Evolutionary conservation across 2,797 vertebrate genomes (phyloP).

Genomic region (Triplophysa bombifrons): DNA sequence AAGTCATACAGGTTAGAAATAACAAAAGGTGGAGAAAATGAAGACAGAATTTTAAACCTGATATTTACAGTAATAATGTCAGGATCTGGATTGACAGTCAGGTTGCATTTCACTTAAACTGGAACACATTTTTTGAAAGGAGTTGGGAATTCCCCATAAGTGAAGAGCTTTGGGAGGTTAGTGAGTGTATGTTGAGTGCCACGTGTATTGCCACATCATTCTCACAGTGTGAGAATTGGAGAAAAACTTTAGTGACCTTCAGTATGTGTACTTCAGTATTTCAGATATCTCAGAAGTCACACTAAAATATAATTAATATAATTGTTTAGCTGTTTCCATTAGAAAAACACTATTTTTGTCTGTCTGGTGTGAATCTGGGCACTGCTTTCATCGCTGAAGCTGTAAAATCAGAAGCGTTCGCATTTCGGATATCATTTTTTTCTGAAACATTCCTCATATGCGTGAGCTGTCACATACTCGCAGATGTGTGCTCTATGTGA

Average conservation of each 20-base stretch:
- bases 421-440: background rate
- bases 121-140: background rate
- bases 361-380: conserved; percentile 20
- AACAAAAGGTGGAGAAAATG: too few relatives aligned
- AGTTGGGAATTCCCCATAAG: background rate
- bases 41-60: too few relatives aligned
- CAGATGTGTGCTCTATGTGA: conserved; percentile 47
- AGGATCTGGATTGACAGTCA: background rate
- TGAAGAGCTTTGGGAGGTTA: background rate
- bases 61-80: too few relatives aligned
- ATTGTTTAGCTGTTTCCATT: background rate
- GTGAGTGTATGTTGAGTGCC: background rate
- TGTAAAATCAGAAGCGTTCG: conserved; percentile 14
- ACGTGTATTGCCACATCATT: background rate
- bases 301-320: too few relatives aligned
- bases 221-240: background rate
- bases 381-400: conserved; percentile 2
- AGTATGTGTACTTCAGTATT: too few relatives aligned
- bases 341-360: conserved; percentile 3
- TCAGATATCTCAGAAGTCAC: too few relatives aligned
- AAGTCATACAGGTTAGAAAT: too few relatives aligned
- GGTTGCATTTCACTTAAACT: background rate
- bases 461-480: conserved; percentile 14
- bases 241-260: too few relatives aligned
- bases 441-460: background rate